Evolutionary conservation across 2,797 vertebrate genomes (phyloP), one percentile per base, ranked within the genome.

Genomic region (Anas acuta): DNA sequence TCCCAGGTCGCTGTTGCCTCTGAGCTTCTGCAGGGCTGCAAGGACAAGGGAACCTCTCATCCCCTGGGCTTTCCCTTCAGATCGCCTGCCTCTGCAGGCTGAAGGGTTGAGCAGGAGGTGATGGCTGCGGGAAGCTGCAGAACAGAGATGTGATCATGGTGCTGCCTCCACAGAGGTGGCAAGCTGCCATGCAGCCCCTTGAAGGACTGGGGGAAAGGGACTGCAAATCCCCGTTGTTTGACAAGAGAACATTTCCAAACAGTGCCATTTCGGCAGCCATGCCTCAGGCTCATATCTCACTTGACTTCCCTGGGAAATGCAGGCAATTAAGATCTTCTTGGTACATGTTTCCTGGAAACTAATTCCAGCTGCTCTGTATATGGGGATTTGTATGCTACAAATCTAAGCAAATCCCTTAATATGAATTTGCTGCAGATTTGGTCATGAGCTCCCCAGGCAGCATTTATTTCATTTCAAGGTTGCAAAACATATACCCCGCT

Each of bases 11-110:
- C 93, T 92, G 45, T 96, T 97, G 41, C 98, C 99, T 65, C 98
- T 96, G 58, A 99, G 97, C 78, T 90, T 97, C 58, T 85, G 96
- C 93, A 99, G 96, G 7, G 99, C 99, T 99, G 57, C 43, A 80
- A 86, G 58, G 47, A 56, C 61, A 85, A 64, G 60, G 33, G 25
- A 90, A 18, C 4, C 5, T 47, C 60, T 93, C 35, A 86, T 10
- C 37, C 41, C 37, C 25, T 12, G 26, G 45, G 9, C 25, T 51
- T 67, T 28, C 30, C 30, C 67, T 58, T 37, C 20, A 2, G 9
- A 47, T 80, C 61, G n/a, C 37, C 45, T 56, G 57, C 88, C 39
- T 69, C 54, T 75, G 41, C 77, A 33, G 47, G 64, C 47, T 7
- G 51, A 62, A 53, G 54, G 75, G 10, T 22, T 0, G 4, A 79